Conservation (phyloP, 2,888 invertebrate species). For the Thecocarcelia acutangulata region DNA sequence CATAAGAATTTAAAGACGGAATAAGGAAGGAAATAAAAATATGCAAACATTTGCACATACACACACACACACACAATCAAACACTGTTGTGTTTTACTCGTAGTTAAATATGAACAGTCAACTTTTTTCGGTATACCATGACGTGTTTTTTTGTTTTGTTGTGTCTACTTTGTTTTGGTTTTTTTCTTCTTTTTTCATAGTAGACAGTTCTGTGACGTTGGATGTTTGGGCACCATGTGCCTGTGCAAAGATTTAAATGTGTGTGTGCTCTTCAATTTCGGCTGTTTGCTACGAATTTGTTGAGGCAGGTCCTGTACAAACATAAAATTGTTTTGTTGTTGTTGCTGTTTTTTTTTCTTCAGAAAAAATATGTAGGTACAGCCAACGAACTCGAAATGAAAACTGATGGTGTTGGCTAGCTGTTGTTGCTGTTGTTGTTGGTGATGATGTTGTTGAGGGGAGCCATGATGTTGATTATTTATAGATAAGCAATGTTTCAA, state of each 20-base stretch:
- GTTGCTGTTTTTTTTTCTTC: slow-evolving; percentile 47
- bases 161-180: slow-evolving; percentile 32
- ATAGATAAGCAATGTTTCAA: slow-evolving; percentile 39
- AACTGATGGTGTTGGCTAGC: slow-evolving; percentile 52
- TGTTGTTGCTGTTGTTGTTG: slow-evolving; percentile 35
- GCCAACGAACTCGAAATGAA: slow-evolving; percentile 78
- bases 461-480: slow-evolving; percentile 35
- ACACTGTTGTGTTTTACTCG: slow-evolving; percentile 7
- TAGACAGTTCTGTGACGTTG: slow-evolving; percentile 39
- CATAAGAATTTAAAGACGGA: slow-evolving; percentile 55
- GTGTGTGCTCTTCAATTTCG: slow-evolving; percentile 40
- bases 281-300: slow-evolving; percentile 73
- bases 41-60: slow-evolving; percentile 16
- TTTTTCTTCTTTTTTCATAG: slow-evolving; percentile 12
- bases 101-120: slow-evolving; percentile 27
- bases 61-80: slow-evolving; percentile 30
- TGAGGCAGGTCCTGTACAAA: slow-evolving; percentile 80
- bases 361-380: slow-evolving; percentile 78
- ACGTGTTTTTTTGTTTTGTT: slow-evolving; percentile 57
- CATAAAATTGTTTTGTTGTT: slow-evolving; percentile 52
- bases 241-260: slow-evolving; percentile 22
- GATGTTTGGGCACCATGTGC: slow-evolving; percentile 6
- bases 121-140: slow-evolving; percentile 48
- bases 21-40: slow-evolving; percentile 69
- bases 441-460: slow-evolving; percentile 9